A percentile compares a stretch with the other conserved stretches of the same genome.
Evolutionary conservation across 64 coral and sea anemone genomes (phyloP).

Genomic region (Dendronephthya gigantea): DNA sequence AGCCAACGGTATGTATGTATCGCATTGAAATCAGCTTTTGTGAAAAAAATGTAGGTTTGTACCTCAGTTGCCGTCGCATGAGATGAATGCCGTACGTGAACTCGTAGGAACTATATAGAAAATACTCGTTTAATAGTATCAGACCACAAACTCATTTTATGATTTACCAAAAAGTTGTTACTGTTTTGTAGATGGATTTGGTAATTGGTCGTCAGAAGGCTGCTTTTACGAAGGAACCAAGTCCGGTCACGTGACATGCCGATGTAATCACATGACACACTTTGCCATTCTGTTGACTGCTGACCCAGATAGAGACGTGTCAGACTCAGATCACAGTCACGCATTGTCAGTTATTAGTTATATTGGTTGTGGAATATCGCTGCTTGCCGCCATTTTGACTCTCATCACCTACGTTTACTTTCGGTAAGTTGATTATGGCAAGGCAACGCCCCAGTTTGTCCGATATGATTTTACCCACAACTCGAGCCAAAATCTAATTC

Average conservation of each 20-base stretch:
- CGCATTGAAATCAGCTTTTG: background rate
- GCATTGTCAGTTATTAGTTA: background rate
- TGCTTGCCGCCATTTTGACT: background rate
- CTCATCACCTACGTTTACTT: background rate
- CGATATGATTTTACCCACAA: too few species aligned
- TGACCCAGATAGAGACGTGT: background rate
- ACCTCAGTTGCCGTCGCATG: too few species aligned
- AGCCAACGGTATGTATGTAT: background rate
- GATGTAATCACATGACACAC: background rate
- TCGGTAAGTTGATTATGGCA: background rate
- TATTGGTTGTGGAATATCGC: background rate
- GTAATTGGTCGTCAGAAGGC: background rate
- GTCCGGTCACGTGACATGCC: background rate
- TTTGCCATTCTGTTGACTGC: slow-evolving; percentile 4
- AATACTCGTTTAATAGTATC: too few species aligned
- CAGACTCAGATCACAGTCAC: background rate
- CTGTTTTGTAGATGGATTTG: background rate
- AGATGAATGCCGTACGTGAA: too few species aligned
- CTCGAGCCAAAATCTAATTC: too few species aligned
- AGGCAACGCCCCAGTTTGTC: too few species aligned
- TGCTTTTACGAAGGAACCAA: background rate
- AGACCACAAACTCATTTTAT: too few species aligned
- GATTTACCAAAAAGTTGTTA: too few species aligned
- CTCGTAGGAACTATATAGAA: too few species aligned
- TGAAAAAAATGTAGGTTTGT: too few species aligned